Base-by-base conservation (phyloP, 1,140 invertebrate genomes). In the Frieseomelitta varia region DNA sequence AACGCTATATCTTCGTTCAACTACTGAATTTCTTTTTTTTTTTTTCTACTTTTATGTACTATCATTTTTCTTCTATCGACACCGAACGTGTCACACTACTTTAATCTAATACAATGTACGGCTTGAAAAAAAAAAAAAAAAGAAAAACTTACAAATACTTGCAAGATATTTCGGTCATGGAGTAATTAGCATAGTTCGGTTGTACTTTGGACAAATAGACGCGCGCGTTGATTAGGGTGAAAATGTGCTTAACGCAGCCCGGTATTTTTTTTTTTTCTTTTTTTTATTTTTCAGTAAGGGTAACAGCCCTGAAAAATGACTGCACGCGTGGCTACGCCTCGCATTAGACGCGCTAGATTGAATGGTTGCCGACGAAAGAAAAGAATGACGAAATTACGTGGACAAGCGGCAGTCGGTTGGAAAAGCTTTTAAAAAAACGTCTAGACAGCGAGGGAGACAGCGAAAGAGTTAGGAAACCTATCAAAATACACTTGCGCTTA, bases 291-390 rank as follows among this genome's bases (percentile, higher is more conserved):
- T 39, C 8, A 24, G 30, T 21, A 30, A 78, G 83, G 75, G 86
- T 85, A 88, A 79, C 53, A 82, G 58, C 86, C 83, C 63, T 75
- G 80, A 88, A 88, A 84, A 69, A 63, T 81, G 56, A 39, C 76
- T 65, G 87, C 77, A 88, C 88, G 87, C 63, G 71, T 89, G 87
- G 71, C 27, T 58, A 80, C 55, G 87, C 72, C 68, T 74, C 87
- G 74, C 67, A 86, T 89, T 89, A 89, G 51, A 51, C 73, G 61
- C 77, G 77, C 58, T 51, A 85, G 34, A 86, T 84, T 73, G 85
- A 69, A 21, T 68, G 27, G 76, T 63, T 27, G 65, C n/a, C 30
- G 67, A 51, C 6, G 21, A 63, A 53, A 75, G 30, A 61, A 74
- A 69, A 76, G 27, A 84, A 61, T 30, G 24, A 71, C 17, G 47